Conservation (phyloP, 1,140 invertebrate species). For the Psix sp. region DNA sequence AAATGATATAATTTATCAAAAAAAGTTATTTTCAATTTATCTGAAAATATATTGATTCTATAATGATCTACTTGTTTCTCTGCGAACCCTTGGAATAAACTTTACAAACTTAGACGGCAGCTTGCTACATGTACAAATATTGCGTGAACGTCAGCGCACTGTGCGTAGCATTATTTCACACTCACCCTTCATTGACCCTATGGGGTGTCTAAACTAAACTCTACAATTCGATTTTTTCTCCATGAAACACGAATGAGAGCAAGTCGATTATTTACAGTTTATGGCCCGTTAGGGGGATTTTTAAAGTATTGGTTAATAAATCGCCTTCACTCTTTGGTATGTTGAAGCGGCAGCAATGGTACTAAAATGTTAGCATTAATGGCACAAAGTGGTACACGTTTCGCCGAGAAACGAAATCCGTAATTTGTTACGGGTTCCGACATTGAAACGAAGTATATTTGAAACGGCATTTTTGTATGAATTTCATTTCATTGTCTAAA, state of each 20-base stretch:
- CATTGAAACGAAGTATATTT: no score
- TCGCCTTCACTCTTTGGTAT: slow-evolving; percentile 36
- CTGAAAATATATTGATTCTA: background rate
- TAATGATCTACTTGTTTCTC: slow-evolving; percentile 4
- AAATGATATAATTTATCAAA: no score
- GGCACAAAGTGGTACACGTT: background rate
- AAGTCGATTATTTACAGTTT: slow-evolving; percentile 47
- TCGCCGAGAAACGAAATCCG: no score
- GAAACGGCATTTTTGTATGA: no score
- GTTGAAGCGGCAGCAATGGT: background rate
- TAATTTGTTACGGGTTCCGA: background rate
- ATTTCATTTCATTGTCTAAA: no score
- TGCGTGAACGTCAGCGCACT: slow-evolving; percentile 36
- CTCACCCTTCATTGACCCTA: slow-evolving; percentile 29
- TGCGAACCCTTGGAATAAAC: slow-evolving; percentile 4
- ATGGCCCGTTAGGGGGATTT: slow-evolving; percentile 35
- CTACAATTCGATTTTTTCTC: slow-evolving; percentile 50
- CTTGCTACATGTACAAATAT: slow-evolving; percentile 50
- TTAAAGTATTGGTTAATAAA: slow-evolving; percentile 52
- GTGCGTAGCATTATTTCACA: slow-evolving; percentile 43
- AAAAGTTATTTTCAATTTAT: no score
- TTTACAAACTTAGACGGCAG: slow-evolving; percentile 40
- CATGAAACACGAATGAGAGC: slow-evolving; percentile 36
- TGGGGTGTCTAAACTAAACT: slow-evolving; percentile 35
- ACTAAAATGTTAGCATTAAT: background rate